Evolutionary conservation across 2,113 vertebrate species (phyloP).

Genomic region (Todiramphus saurophagus): DNA sequence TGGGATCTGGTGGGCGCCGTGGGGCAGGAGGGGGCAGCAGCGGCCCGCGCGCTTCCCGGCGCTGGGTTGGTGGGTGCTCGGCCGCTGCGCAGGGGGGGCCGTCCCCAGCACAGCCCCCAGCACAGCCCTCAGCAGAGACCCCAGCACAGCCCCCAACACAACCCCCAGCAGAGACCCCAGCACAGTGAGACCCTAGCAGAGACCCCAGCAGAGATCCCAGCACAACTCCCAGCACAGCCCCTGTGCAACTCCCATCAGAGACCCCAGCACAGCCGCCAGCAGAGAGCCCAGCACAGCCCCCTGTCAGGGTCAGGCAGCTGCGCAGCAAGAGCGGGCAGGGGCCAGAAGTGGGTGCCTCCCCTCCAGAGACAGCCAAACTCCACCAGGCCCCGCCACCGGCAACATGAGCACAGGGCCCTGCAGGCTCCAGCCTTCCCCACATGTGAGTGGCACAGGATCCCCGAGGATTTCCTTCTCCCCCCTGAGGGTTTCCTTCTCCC

Average conservation of each 20-base stretch:
- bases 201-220: background rate
- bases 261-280: too few species aligned
- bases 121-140: too few species aligned
- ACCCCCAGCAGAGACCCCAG: too few species aligned
- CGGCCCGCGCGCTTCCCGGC: too few species aligned
- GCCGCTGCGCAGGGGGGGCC: background rate
- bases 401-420: rapidly evolving
- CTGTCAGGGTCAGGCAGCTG: background rate
- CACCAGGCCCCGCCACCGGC: rapidly evolving
- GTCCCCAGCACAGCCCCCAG: too few species aligned
- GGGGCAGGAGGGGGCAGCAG: constrained; percentile 5
- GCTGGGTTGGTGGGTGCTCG: background rate
- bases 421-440: background rate
- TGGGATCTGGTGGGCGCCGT: too few species aligned
- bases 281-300: too few species aligned
- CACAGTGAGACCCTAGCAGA: too few species aligned
- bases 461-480: background rate
- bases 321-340: background rate
- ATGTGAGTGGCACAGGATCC: rapidly evolving
- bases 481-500: background rate
- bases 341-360: background rate
- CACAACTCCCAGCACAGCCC: background rate
- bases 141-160: too few species aligned
- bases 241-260: too few species aligned
- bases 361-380: rapidly evolving